These are phyloP conservation scores for Drosophila gaucha DNA, from an alignment of 2,888 invertebrate genomes.

Conservation along the genomic window DNA sequence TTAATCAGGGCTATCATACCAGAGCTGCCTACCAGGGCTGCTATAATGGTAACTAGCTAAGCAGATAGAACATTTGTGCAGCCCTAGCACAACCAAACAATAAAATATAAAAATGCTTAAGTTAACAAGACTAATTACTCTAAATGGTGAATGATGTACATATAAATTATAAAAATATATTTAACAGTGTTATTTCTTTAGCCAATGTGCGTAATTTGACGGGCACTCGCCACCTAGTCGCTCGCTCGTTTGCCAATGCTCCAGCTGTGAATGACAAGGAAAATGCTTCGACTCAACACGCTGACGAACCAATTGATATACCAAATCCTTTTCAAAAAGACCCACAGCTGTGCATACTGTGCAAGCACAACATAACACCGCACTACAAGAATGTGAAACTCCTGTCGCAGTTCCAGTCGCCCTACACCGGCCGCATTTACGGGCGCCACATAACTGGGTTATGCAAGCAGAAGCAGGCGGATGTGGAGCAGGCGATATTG, in stretches of 20 bases:
- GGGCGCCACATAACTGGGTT: constrained; percentile 97
- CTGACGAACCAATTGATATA: constrained; percentile 86
- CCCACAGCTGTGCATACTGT: constrained; percentile 91
- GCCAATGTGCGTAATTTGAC: constrained; percentile 39
- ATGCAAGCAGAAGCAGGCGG: constrained; percentile 91
- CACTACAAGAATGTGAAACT: constrained; percentile 96
- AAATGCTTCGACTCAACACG: neutral
- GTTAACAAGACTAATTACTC: constrained; percentile 49
- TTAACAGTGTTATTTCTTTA: neutral
- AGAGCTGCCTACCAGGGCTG: too few species aligned
- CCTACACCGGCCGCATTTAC: constrained; percentile 96
- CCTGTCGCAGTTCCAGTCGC: constrained; percentile 97
- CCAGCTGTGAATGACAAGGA: constrained; percentile 17
- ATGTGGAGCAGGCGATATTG: constrained; percentile 89
- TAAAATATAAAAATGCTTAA: constrained; percentile 59
- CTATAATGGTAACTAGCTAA: neutral
- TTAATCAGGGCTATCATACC: neutral
- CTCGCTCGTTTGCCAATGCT: constrained; percentile 40
- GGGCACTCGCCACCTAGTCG: constrained; percentile 17
- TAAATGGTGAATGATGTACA: constrained; percentile 59
- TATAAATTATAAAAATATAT: neutral
- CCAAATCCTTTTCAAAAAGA: constrained; percentile 93
- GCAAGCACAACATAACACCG: constrained; percentile 91
- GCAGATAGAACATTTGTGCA: neutral
- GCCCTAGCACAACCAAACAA: constrained; percentile 16